phyloP scores from a whole-genome alignment of 2,797 vertebrate species.

The Mus minutoides region DNA sequence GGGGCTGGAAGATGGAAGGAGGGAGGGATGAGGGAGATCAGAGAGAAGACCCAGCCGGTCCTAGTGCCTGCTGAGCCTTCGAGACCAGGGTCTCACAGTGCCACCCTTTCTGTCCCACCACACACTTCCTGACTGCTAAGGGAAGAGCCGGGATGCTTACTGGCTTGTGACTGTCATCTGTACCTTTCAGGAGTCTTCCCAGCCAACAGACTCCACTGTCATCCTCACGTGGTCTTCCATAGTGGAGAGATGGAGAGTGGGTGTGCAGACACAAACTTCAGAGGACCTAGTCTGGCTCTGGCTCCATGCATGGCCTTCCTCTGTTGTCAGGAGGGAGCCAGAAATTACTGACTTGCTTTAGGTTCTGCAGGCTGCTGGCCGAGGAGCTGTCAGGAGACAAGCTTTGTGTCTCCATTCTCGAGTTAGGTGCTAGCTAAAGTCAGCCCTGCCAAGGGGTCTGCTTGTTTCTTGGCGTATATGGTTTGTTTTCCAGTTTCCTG shows the following conservation, averaged over 20 bases:
- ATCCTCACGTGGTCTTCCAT: not conserved
- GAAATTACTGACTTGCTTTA: not conserved
- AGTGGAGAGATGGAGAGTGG: not conserved
- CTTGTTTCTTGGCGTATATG: slow-evolving; percentile 8
- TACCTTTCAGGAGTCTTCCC: not conserved
- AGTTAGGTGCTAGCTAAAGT: slow-evolving; percentile 79
- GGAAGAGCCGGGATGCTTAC: not conserved
- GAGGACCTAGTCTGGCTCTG: not conserved
- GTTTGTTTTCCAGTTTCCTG: slow-evolving; percentile 56
- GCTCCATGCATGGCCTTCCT: not conserved
- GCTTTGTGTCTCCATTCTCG: not conserved
- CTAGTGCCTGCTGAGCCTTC: not conserved
- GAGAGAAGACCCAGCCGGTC: slow-evolving; percentile 34
- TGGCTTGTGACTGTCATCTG: not conserved
- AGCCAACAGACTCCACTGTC: not conserved
- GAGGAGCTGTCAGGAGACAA: not conserved
- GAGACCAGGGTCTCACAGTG: not conserved
- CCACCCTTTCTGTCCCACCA: not conserved
- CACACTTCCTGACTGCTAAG: not conserved
- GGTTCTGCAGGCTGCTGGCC: not conserved
- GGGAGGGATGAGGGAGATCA: not conserved
- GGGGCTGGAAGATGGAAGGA: slow-evolving; percentile 38
- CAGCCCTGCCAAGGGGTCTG: slow-evolving; percentile 41
- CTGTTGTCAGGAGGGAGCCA: not conserved
- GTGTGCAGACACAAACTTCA: not conserved